Evolutionary conservation across 2,797 vertebrate genomes (phyloP).

Genomic region (Lates japonicus): DNA sequence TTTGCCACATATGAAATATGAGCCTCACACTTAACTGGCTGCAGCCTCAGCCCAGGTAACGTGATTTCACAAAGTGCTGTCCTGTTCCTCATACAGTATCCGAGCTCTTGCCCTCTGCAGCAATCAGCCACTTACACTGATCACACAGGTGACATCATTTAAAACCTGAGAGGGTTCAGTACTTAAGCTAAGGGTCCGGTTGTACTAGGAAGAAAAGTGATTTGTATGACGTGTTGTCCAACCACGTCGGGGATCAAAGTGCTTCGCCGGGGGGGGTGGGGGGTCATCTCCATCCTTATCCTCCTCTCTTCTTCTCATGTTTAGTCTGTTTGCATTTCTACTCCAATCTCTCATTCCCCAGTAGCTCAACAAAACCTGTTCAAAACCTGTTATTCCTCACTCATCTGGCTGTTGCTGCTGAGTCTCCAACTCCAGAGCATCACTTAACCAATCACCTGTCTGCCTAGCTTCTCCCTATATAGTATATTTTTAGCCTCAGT

Average conservation of each 20-base stretch:
- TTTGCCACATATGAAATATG: not conserved
- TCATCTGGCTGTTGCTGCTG: not conserved
- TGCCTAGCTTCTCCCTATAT: too few relatives aligned
- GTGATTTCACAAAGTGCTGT: conserved; percentile 3
- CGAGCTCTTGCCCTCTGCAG: not conserved
- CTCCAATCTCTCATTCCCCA: too few relatives aligned
- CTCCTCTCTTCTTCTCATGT: too few relatives aligned
- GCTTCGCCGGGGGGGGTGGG: too few relatives aligned
- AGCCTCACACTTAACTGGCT: not conserved
- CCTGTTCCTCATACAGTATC: not conserved
- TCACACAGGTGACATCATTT: conserved; percentile 3
- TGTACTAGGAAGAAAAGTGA: not conserved
- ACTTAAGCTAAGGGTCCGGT: not conserved
- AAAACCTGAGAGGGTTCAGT: not conserved
- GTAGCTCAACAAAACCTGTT: too few relatives aligned
- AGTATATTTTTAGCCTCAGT: too few relatives aligned
- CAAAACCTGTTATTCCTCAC: too few relatives aligned
- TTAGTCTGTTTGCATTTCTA: too few relatives aligned
- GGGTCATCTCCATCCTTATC: too few relatives aligned
- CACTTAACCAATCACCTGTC: too few relatives aligned
- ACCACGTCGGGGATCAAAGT: too few relatives aligned
- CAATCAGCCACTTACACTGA: not conserved
- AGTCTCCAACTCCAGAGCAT: not conserved
- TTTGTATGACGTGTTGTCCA: too few relatives aligned
- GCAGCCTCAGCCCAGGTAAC: not conserved